These are phyloP conservation scores for Palaemon carinicauda DNA, from an alignment of 1,140 invertebrate species.

Conservation along the genomic window DNA sequence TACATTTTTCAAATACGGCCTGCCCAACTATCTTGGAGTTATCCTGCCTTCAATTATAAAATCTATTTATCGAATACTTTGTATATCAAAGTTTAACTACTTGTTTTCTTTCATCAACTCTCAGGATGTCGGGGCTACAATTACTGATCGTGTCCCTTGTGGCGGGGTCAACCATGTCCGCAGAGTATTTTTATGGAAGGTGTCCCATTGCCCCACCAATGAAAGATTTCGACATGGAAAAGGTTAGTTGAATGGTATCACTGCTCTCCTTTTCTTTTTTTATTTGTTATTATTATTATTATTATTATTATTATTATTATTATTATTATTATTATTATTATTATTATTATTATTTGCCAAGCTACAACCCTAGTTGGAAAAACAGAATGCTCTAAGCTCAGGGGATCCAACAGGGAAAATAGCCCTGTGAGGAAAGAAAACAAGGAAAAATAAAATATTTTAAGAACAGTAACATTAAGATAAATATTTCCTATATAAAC, in stretches of 20 bases:
- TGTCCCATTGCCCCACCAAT: constrained; percentile 20
- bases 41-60: no score
- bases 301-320: background rate
- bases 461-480: no score
- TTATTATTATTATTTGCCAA: no score
- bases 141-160: background rate
- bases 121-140: background rate
- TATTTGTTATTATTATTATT: background rate
- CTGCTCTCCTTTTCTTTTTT: background rate
- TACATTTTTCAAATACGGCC: no score
- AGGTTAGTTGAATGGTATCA: background rate
- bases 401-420: no score
- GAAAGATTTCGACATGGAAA: constrained; percentile 25
- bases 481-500: no score
- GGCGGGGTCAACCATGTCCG: background rate
- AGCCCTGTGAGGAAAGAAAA: no score
- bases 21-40: no score
- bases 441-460: no score
- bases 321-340: background rate
- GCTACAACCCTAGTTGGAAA: no score
- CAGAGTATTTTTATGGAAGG: background rate
- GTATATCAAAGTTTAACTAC: background rate
- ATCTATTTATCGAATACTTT: background rate
- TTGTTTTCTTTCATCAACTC: no score
- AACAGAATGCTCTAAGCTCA: no score